A percentile compares a stretch with the other conserved stretches of the same genome.
Evolutionary conservation across 2,888 invertebrate species (phyloP).

Genomic region (Eupsilia transversa): DNA sequence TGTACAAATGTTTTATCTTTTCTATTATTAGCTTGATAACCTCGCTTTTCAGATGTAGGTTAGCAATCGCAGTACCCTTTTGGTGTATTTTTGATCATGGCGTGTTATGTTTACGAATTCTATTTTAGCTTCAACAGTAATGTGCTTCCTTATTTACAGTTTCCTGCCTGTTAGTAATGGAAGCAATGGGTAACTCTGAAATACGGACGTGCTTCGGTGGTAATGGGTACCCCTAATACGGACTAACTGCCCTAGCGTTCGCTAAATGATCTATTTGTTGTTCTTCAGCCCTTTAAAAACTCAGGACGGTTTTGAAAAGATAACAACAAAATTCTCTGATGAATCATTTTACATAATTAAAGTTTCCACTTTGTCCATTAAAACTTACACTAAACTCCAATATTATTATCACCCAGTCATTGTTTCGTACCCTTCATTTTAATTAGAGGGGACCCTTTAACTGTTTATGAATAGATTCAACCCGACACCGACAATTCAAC

Average conservation of each 20-base stretch:
- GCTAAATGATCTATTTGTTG: not conserved
- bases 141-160: not conserved
- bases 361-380: conserved; percentile 25
- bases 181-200: not conserved
- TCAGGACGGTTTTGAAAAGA: not conserved
- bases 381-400: conserved; percentile 30
- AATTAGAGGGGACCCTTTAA: conserved; percentile 63
- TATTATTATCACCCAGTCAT: conserved; percentile 17
- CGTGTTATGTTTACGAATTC: not conserved
- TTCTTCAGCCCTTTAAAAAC: not conserved
- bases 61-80: not conserved
- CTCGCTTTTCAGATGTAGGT: not conserved
- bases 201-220: not conserved
- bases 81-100: not conserved
- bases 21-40: no score
- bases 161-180: not conserved
- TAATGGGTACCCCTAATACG: not conserved
- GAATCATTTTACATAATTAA: not conserved
- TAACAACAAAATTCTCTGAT: not conserved
- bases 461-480: conserved; percentile 66
- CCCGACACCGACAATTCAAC: conserved; percentile 30
- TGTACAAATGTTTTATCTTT: no score
- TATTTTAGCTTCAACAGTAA: not conserved
- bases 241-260: not conserved
- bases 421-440: conserved; percentile 62